Evolutionary conservation across 2,113 vertebrate species (phyloP), one percentile per base, ranked within the genome.

Genomic region (Hyperopisus bebe): DNA sequence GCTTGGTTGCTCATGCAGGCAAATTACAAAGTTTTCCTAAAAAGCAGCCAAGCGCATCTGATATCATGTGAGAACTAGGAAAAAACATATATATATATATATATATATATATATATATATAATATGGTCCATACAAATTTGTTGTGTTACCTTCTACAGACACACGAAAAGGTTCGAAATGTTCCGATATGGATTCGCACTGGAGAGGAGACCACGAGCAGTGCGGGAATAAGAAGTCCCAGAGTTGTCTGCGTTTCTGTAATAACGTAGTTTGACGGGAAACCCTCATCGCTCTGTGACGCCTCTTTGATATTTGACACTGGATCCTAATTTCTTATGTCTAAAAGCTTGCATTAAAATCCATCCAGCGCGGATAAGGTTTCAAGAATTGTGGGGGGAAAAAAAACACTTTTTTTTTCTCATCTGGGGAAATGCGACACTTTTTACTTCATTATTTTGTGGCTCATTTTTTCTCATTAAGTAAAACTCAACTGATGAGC

Each of bases 331-430:
- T 42, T 80, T 80, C 0, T 80, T 17, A 6, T 80, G 74, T 42
- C 74, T 80, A 42, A 80, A 80, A 80, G 74, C 74, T 80, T 80
- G 74, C 74, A 42, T 42, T 80, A 80, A 42, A 80, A 80, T 35
- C 74, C 74, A 80, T 42, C 74, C 15, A 80, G 35, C 15, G 3
- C 13, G 3, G 74, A 42, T 80, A 42, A 39, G 13, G 74, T 80
- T 80, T 80, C 74, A 80, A 80, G 15, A 80, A 39, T 35, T 77
- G 35, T n/a, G 10, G 70, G 70, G 31, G 62, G 5, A 5, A 19
- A n/a, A 51, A 7, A 58, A 19, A 62, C 24, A 62, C n/a, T 27
- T 2, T 77, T 80, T 80, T 80, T 80, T 42, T 42, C 1, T 35
- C 74, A 13, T 80, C 74, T 7, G 74, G 39, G 74, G 35, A 42